Base-by-base conservation (phyloP, 2,797 vertebrate genomes). In the Rachycentron canadum region DNA sequence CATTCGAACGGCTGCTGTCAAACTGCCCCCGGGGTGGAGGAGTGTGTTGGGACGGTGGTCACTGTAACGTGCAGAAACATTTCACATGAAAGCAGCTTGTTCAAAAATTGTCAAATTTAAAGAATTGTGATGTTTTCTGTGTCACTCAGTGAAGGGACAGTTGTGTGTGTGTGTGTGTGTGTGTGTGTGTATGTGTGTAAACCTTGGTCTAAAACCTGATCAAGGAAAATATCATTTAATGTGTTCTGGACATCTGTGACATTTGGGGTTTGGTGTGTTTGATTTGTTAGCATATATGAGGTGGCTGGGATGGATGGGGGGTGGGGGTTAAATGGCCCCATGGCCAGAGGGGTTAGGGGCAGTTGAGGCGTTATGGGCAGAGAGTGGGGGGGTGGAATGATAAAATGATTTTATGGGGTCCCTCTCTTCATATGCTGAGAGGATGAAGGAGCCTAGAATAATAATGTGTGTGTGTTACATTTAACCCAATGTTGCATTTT, bases 291-390 rank as follows among this genome's bases (percentile, higher is more conserved):
- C 36, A 8, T 61, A 69, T 58, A 64, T 53, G 63, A 70, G 75
- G 32, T 59, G 62, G 65, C 21, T 38, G 45, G 58, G 73, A 0
- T 21, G 41, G 79, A 12, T 17, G 38, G 28, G 49, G 64, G 73
- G 59, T 52, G 23, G 56, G 78, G 69, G 81, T 59, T 78, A 81
- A 69, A 77, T 66, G 83, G 45, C 79, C 64, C 69, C 80, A 82
- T 89, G 89, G 86, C 89, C 88, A 89, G 87, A 90, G 89, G 92
- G 86, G 88, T 91, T 79, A 82, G 83, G 85, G 86, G 73, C 85
- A 87, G 81, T 81, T 49, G 74, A 72, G 55, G 59, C 52, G 6
- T 81, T 78, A 76, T 64, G 30, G 60, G 56, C 69, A 40, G 9
- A 49, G 49, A n/a, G 10, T 5, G 41, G 23, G 63, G 47, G 52